A percentile compares a stretch with the other conserved stretches of the same genome.
Conservation (phyloP, 1,140 invertebrate species). For the Euura lappo region DNA sequence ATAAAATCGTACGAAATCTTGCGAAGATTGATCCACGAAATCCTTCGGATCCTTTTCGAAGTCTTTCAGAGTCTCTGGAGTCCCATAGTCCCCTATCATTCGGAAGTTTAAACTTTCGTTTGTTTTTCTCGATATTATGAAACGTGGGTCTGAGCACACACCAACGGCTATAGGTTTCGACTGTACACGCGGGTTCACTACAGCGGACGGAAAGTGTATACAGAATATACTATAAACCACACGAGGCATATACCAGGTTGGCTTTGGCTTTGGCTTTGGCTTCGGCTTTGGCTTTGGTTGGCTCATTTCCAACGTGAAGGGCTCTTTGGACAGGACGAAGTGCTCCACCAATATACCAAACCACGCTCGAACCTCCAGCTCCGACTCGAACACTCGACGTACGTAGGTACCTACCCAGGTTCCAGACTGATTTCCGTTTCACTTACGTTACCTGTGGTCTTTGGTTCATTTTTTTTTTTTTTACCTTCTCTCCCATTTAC, state of each 20-base stretch:
- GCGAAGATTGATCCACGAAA: no score
- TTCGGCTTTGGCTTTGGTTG: background rate
- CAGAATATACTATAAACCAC: background rate
- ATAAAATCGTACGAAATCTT: no score
- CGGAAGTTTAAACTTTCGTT: no score
- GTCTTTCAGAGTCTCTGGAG: no score
- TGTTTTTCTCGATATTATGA: no score
- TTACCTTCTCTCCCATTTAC: no score
- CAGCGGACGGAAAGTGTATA: background rate
- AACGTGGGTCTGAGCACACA: no score
- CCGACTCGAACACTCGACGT: no score
- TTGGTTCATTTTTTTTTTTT: no score
- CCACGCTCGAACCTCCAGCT: background rate
- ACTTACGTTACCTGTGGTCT: background rate
- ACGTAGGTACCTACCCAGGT: background rate
- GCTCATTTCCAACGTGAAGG: conserved; percentile 6
- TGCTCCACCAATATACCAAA: background rate
- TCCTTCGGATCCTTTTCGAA: no score
- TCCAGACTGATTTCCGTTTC: background rate
- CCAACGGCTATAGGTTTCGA: no score
- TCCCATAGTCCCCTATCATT: no score
- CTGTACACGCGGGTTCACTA: background rate
- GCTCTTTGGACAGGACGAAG: conserved; percentile 1
- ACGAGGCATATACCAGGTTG: background rate
- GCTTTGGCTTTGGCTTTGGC: background rate